A percentile compares a stretch with the other conserved stretches of the same genome.
Evolutionary conservation across 2,113 vertebrate genomes (phyloP).

Genomic region (Apodemus speciosus): DNA sequence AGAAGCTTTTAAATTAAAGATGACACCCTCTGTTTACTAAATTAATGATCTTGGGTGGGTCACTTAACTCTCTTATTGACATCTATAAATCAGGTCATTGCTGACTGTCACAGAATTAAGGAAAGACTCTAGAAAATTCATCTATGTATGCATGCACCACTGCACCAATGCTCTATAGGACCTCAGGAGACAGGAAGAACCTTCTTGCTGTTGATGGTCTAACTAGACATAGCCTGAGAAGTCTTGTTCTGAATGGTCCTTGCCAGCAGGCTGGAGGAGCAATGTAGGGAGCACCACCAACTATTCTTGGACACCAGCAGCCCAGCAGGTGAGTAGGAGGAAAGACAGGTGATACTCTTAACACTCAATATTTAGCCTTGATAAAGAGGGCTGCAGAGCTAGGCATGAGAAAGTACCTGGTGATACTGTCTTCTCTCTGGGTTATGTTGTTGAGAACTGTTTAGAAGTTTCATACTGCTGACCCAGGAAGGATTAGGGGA

Average conservation of each 20-base stretch:
- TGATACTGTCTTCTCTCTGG: background rate
- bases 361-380: background rate
- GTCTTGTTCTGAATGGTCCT: background rate
- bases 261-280: background rate
- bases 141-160: background rate
- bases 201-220: background rate
- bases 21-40: background rate
- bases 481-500: background rate
- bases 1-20: conserved; percentile 9
- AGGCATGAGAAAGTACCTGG: background rate
- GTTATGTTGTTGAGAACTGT: background rate
- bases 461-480: background rate
- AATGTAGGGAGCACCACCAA: background rate
- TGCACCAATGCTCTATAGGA: background rate
- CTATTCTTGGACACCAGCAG: background rate
- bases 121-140: background rate
- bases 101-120: conserved; percentile 24
- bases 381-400: background rate
- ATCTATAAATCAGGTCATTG: background rate
- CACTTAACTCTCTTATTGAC: conserved; percentile 17
- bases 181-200: background rate
- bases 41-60: background rate
- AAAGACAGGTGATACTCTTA: background rate
- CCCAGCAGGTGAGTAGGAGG: background rate
- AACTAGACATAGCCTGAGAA: background rate